These are phyloP conservation scores for Sycobia sp. DNA, from an alignment of 1,140 invertebrate species.

Conservation along the genomic window DNA sequence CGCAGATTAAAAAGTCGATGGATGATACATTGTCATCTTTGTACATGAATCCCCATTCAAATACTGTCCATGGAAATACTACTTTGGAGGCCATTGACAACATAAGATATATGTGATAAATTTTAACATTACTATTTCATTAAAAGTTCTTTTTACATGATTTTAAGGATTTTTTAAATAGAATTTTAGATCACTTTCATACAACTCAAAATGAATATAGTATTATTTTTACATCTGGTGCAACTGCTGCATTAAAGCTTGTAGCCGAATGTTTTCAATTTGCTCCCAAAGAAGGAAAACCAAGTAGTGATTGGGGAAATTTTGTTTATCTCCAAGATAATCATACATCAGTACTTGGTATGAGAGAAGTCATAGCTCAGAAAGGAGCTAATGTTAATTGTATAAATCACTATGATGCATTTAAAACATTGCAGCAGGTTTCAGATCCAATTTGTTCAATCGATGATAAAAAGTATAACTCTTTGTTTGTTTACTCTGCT, in stretches of 20 bases:
- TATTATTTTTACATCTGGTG: conserved; percentile 89
- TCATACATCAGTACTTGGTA: conserved; percentile 93
- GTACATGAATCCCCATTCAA: conserved; percentile 88
- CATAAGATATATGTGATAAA: conserved; percentile 70
- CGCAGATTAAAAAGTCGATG: conserved; percentile 72
- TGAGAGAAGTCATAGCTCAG: conserved; percentile 72
- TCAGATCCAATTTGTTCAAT: conserved; percentile 17
- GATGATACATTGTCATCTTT: conserved; percentile 72
- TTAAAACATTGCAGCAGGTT: conserved; percentile 51
- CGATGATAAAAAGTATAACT: conserved; percentile 55
- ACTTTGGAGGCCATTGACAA: conserved; percentile 82
- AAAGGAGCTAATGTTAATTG: conserved; percentile 62
- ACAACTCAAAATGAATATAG: conserved; percentile 80
- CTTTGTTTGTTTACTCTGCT: conserved; percentile 85
- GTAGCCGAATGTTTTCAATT: conserved; percentile 84
- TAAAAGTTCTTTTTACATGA: not conserved
- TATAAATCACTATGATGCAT: conserved; percentile 62
- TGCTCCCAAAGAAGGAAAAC: conserved; percentile 43
- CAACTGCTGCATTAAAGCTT: conserved; percentile 83
- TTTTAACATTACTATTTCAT: conserved; percentile 16
- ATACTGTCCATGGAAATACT: conserved; percentile 70
- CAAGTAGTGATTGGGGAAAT: conserved; percentile 58
- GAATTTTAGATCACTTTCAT: conserved; percentile 84
- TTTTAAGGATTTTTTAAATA: conserved; percentile 47
- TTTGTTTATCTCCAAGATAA: conserved; percentile 89